Conservation (phyloP, 2,888 invertebrate genomes). For the Cecidostiba fungosa region DNA sequence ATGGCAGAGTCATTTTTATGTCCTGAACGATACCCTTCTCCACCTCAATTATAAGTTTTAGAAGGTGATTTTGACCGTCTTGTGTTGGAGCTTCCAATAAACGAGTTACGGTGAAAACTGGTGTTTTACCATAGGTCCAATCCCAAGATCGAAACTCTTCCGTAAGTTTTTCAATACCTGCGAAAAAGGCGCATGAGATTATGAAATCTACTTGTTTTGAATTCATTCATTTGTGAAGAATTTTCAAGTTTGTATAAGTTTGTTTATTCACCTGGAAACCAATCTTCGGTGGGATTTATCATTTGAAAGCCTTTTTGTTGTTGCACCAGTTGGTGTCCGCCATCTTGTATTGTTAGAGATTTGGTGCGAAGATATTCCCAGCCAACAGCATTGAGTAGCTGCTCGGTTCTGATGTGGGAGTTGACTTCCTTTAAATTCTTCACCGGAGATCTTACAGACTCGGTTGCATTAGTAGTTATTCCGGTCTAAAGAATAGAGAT, state of each 20-base stretch:
- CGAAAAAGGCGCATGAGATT: constrained; percentile 62
- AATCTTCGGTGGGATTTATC: constrained; percentile 92
- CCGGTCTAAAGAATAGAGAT: constrained; percentile 83
- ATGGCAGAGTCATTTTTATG: constrained; percentile 85
- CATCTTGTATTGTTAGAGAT: constrained; percentile 86
- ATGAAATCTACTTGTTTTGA: neutral
- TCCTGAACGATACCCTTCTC: constrained; percentile 85
- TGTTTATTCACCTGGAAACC: constrained; percentile 88
- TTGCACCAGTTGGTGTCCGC: constrained; percentile 86
- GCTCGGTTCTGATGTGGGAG: constrained; percentile 86
- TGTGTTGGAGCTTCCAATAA: constrained; percentile 83
- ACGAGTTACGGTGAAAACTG: constrained; percentile 89
- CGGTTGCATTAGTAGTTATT: constrained; percentile 91
- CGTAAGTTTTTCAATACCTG: constrained; percentile 87
- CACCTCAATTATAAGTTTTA: constrained; percentile 85
- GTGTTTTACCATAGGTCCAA: constrained; percentile 94
- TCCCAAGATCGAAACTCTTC: constrained; percentile 90
- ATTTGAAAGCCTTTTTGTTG: constrained; percentile 92
- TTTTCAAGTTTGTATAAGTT: neutral
- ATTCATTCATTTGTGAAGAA: neutral
- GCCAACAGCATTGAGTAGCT: constrained; percentile 90
- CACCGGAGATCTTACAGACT: constrained; percentile 90
- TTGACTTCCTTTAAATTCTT: constrained; percentile 91
- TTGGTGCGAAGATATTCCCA: constrained; percentile 91
- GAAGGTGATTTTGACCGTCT: constrained; percentile 73